Evolutionary conservation across 1,140 invertebrate species (phyloP), one percentile per base, ranked within the genome.

Genomic region (Drosophila lini): DNA sequence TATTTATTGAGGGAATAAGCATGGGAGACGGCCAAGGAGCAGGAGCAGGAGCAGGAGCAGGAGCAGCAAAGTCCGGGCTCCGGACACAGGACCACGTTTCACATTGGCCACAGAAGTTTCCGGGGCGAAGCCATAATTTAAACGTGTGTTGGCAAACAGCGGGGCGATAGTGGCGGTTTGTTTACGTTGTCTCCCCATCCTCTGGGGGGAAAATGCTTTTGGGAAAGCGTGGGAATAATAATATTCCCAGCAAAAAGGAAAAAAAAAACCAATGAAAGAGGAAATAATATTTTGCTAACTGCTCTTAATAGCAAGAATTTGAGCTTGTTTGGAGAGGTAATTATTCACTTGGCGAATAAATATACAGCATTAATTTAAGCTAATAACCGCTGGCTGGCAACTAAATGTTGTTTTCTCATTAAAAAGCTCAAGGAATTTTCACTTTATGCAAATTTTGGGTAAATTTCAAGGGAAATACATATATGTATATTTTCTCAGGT

Each of bases 101-200:
- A 55, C 52, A 55, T 55, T 55, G 52, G 34, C 52, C 52, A 25
- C 52, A 55, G 52, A 55, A 55, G 52, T 55, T 55, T 55, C 52
- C 52, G 52, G 52, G 52, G 34, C 52, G 34, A 38, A 55, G 52
- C 52, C 52, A 55, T 55, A 55, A 55, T 55, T 55, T 55, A 55
- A 55, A 55, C 52, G 52, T 55, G 52, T 55, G 52, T 55, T 55
- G 38, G 52, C 52, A 55, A 55, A 38, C 52, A 55, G 52, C 32
- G 52, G 32, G 52, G 19, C 52, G 52, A 55, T 55, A 55, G 52
- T 55, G 52, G 8, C 52, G 52, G 52, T 55, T 55, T 55, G 52
- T 55, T 55, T 55, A 55, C 52, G 52, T 53, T 53, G 50, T 53
- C 32, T 53, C 52, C 34, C 52, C 50, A 36, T 36, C 13, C 16